Conservation (phyloP, 2,113 vertebrate species). For the pig (Sus scrofa) region T2T-Sscrofa CM000814.6:41510001-41510500, state of each 20-base stretch:
- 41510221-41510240: constrained; percentile 90
- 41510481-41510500: background rate
- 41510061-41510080: no score
- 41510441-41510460: fast-evolving
- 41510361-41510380: background rate
- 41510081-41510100: background rate
- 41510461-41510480: background rate
- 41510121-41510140: background rate
- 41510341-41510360: background rate
- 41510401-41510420: constrained; percentile 81
- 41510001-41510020: no score
- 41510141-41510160: constrained; percentile 86
- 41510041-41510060: fast-evolving
- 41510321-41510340: fast-evolving
- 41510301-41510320: background rate
- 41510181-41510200: constrained; percentile 80
- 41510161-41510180: constrained; percentile 83
- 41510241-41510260: constrained; percentile 86
- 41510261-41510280: constrained; percentile 90
- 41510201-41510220: constrained; percentile 86
- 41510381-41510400: constrained; percentile 65
- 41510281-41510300: constrained; percentile 86
- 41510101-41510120: background rate
- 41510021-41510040: background rate
- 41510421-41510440: background rate